Evolutionary conservation across 1,140 invertebrate genomes (phyloP).

Genomic region (Penaeus chinensis): DNA sequence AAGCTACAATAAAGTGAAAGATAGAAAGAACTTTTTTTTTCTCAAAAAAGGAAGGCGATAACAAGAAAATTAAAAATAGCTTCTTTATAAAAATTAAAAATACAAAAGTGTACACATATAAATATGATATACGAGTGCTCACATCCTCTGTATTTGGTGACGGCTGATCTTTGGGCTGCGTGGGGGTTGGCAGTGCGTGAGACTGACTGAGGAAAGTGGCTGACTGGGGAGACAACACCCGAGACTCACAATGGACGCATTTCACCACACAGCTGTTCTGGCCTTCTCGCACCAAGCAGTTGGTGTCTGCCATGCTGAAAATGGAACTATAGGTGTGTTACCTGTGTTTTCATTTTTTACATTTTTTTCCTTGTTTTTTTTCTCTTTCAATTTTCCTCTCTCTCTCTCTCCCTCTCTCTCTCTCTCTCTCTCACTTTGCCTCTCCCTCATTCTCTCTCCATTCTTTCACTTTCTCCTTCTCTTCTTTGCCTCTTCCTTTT

Average conservation of each 20-base stretch:
- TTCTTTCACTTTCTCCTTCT: no score
- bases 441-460: no score
- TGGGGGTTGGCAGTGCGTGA: slow-evolving; percentile 50
- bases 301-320: slow-evolving; percentile 39
- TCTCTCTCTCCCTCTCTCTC: no score
- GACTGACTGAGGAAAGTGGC: slow-evolving; percentile 33
- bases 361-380: neutral
- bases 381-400: no score
- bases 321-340: slow-evolving; percentile 6
- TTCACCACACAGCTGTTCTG: slow-evolving; percentile 44
- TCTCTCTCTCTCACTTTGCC: no score
- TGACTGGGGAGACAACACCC: slow-evolving; percentile 42
- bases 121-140: slow-evolving; percentile 11
- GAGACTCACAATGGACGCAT: slow-evolving; percentile 55
- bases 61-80: no score
- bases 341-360: neutral
- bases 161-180: slow-evolving; percentile 52
- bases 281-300: slow-evolving; percentile 36
- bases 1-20: no score
- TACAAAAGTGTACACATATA: neutral
- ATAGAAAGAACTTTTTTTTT: no score
- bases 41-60: no score
- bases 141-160: slow-evolving; percentile 56
- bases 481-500: no score
- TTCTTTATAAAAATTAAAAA: neutral